A percentile compares a stretch with the other conserved stretches of the same genome.
Conservation (phyloP, 2,797 vertebrate species). For the Leptatherina wallacei region DNA sequence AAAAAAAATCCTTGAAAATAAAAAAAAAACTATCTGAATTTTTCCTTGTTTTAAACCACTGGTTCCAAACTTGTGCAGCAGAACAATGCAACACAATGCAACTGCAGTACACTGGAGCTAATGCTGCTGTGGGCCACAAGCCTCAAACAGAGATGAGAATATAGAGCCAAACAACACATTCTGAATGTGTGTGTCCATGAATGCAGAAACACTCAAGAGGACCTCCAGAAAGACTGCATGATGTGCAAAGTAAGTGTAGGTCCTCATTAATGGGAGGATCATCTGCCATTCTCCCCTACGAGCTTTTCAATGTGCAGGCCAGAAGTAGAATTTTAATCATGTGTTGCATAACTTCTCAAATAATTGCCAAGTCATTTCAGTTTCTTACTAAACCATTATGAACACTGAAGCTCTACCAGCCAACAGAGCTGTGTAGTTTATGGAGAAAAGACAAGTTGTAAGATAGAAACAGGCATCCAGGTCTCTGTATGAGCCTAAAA, state of each 20-base stretch:
- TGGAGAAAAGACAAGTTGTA: slow-evolving; percentile 6
- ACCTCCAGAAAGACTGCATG: background rate
- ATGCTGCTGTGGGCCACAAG: background rate
- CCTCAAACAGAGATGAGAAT: slow-evolving; percentile 5
- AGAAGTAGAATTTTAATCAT: background rate
- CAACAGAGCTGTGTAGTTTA: slow-evolving; percentile 3
- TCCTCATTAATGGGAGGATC: background rate
- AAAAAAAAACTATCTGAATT: background rate
- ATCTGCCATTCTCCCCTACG: background rate
- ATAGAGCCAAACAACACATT: slow-evolving; percentile 1
- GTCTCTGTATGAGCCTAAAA: background rate
- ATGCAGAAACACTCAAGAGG: background rate
- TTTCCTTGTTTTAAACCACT: background rate
- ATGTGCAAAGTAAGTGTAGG: background rate
- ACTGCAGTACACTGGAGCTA: background rate
- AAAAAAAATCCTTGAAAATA: background rate
- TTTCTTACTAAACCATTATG: slow-evolving; percentile 30
- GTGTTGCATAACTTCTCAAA: slow-evolving; percentile 23
- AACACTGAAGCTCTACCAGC: slow-evolving; percentile 15
- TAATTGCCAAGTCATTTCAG: slow-evolving; percentile 30
- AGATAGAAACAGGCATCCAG: slow-evolving; percentile 11
- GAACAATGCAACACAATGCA: background rate
- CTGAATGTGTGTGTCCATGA: slow-evolving; percentile 17
- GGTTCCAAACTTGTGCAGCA: background rate
- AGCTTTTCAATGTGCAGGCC: background rate